Evolutionary conservation across 2,797 vertebrate species (phyloP).

Genomic region (Trichosurus vulpecula): DNA sequence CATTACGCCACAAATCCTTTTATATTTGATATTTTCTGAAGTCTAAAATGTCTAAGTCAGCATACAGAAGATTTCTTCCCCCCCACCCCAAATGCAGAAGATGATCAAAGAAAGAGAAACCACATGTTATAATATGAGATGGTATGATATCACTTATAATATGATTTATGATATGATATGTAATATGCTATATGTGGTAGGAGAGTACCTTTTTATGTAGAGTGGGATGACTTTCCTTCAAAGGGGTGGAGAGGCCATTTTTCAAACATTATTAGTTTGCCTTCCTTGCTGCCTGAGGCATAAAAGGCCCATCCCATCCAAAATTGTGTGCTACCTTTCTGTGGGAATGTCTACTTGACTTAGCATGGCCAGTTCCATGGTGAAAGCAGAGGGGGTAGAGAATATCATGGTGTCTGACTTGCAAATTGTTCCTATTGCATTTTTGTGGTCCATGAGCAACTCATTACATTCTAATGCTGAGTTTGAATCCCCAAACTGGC

Average conservation of each 20-base stretch:
- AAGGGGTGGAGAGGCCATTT: neutral
- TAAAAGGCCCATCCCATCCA: neutral
- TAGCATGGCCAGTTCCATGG: neutral
- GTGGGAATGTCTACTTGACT: neutral
- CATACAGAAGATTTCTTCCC: constrained; percentile 1
- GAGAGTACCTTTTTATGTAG: neutral
- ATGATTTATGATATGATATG: neutral
- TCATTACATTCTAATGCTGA: neutral
- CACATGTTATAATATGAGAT: neutral
- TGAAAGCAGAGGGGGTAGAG: neutral
- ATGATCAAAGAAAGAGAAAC: neutral
- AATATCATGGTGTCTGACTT: neutral
- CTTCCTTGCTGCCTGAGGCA: neutral
- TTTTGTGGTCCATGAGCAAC: neutral
- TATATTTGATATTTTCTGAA: constrained; percentile 45
- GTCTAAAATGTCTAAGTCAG: constrained; percentile 38
- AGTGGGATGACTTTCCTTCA: neutral
- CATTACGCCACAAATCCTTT: constrained; percentile 45
- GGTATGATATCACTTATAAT: neutral
- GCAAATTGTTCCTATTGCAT: neutral
- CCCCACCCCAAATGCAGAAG: neutral
- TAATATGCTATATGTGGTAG: neutral
- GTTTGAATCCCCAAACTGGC: neutral
- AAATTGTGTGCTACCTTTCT: neutral
- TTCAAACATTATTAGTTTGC: neutral